Evolutionary conservation across 2,797 vertebrate genomes (phyloP).

Genomic region (Chiroxiphia lanceolata): DNA sequence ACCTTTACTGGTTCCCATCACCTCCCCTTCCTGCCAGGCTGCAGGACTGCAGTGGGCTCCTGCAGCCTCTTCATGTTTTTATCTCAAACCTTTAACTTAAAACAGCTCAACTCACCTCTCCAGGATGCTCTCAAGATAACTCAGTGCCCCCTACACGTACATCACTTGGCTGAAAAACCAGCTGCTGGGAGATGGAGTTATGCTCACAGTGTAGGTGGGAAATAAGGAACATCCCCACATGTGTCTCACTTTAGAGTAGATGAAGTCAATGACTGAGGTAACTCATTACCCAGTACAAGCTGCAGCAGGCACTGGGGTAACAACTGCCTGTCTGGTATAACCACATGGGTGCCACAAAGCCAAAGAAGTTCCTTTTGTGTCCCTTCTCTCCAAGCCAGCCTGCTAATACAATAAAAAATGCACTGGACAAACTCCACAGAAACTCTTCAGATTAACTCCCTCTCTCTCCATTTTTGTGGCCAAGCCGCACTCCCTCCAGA

Average conservation of each 20-base stretch:
- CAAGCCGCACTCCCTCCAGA: not conserved
- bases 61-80: not conserved
- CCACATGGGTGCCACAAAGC: not conserved
- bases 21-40: not conserved
- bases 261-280: not conserved
- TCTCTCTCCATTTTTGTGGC: rapidly evolving
- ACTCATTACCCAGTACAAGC: not conserved
- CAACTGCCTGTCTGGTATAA: not conserved
- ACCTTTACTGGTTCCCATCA: not conserved
- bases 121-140: not conserved
- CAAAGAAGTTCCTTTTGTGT: not conserved
- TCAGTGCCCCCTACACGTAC: rapidly evolving
- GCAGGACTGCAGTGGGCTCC: not conserved
- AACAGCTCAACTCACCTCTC: not conserved
- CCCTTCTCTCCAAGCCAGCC: not conserved
- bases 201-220: rapidly evolving
- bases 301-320: not conserved
- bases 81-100: not conserved
- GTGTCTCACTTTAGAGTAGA: not conserved
- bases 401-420: not conserved
- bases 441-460: not conserved
- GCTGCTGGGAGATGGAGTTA: rapidly evolving
- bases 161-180: rapidly evolving
- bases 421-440: not conserved
- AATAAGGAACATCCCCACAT: rapidly evolving